Evolutionary conservation across 2,113 vertebrate genomes (phyloP).

Genomic region (Pica pica): DNA sequence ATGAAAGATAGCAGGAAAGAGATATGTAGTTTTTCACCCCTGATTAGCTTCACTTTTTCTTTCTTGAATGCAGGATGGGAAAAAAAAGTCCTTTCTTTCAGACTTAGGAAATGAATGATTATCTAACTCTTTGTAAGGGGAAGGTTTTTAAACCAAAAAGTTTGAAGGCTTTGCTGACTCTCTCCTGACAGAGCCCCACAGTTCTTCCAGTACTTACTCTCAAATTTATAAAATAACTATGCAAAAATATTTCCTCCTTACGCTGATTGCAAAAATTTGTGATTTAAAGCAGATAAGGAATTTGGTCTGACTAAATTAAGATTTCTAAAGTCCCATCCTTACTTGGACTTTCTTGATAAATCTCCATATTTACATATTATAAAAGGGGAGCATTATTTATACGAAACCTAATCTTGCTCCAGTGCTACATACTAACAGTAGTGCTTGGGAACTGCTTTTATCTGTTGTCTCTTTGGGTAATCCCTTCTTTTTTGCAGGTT

Average conservation of each 20-base stretch:
- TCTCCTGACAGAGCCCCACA: neutral
- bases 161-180: neutral
- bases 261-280: fast-evolving
- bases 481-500: neutral
- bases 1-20: neutral
- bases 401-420: neutral
- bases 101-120: neutral
- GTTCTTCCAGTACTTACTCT: neutral
- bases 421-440: neutral
- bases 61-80: neutral
- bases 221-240: neutral
- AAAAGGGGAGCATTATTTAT: neutral
- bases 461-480: neutral
- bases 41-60: neutral
- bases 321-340: neutral
- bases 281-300: neutral
- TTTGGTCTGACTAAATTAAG: neutral
- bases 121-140: neutral
- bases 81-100: fast-evolving
- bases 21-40: neutral
- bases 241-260: neutral
- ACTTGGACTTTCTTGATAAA: neutral
- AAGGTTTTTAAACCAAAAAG: neutral
- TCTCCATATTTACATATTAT: neutral
- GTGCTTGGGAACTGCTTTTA: neutral